Base-by-base conservation (phyloP, 2,113 vertebrate genomes). In the Zapus hudsonius region DNA sequence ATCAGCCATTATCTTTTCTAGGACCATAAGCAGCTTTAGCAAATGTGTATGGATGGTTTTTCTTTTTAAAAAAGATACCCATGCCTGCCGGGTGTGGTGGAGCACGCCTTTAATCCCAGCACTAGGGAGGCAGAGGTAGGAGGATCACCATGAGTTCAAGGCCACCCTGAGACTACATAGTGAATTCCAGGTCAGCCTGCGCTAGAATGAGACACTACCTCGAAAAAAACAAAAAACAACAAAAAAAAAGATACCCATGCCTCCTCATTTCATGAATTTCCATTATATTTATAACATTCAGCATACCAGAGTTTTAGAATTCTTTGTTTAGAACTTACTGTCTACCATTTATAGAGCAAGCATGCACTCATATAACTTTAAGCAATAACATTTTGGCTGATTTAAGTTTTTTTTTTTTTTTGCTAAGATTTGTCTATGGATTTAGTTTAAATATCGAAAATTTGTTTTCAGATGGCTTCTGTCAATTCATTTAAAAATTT, bases 361-460 rank as follows among this genome's bases (percentile, higher is more conserved):
- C 36, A 44, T 42, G n/a, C 8, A 47, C 25, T 82, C 76, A 31
- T 83, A 42, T 83, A 75, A 55, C 23, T 44, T 59, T 20, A 83
- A 47, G 61, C 3, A 44, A 67, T 36, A 61, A 72, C 20, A 44
- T 87, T 55, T 75, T 90, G 57, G 52, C 13, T 36, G 25, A 81
- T 81, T 92, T 33, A n/a, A n/a, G n/a, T n/a, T n/a, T n/a, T n/a
- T n/a, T n/a, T n/a, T n/a, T n/a, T n/a, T n/a, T 64, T 59, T 89
- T 70, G 7, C 40, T 59, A 90, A 83, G 42, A 80, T 76, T 84
- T 92, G 33, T 72, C 83, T 67, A 94, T 87, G 57, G 20, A 84
- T 33, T 92, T 91, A 36, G 17, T 89, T 73, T 89, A 61, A 95
- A 73, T 91, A 74, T 73, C 47, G 16, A 83, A 66, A 64, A 80